Evolutionary conservation across 2,797 vertebrate species (phyloP).

Genomic region (Trematomus bernacchii): DNA sequence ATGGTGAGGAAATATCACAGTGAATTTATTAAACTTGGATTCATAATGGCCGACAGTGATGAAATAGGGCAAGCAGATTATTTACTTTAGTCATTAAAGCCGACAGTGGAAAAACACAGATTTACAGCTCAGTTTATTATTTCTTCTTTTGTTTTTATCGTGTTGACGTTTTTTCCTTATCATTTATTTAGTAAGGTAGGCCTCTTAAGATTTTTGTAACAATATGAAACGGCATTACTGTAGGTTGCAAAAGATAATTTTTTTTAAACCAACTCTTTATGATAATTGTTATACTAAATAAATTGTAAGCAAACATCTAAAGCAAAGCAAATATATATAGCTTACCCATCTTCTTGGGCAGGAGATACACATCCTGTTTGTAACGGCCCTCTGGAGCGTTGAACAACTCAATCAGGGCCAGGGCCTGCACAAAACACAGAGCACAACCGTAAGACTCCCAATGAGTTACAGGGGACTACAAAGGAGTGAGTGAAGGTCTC

Average conservation of each 20-base stretch:
- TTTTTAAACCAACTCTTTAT: no score
- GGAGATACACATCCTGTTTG: conserved; percentile 97
- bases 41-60: neutral
- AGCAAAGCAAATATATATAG: neutral
- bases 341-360: conserved; percentile 99
- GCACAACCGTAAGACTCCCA: conserved; percentile 11
- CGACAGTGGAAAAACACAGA: neutral
- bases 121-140: neutral
- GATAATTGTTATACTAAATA: no score
- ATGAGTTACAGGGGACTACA: neutral
- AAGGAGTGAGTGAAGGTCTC: neutral
- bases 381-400: conserved; percentile 97
- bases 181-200: neutral
- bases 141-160: neutral
- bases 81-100: neutral
- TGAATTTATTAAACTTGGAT: neutral
- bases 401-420: conserved; percentile 97
- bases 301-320: neutral
- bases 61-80: no score
- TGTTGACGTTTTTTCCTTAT: neutral
- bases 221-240: no score
- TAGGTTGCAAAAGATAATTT: no score
- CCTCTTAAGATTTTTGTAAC: neutral
- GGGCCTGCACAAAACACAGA: conserved; percentile 83
- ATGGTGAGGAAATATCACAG: neutral